A percentile compares a stretch with the other conserved stretches of the same genome.
Evolutionary conservation across 2,888 invertebrate species (phyloP).

Genomic region (Thymelicus acteon): DNA sequence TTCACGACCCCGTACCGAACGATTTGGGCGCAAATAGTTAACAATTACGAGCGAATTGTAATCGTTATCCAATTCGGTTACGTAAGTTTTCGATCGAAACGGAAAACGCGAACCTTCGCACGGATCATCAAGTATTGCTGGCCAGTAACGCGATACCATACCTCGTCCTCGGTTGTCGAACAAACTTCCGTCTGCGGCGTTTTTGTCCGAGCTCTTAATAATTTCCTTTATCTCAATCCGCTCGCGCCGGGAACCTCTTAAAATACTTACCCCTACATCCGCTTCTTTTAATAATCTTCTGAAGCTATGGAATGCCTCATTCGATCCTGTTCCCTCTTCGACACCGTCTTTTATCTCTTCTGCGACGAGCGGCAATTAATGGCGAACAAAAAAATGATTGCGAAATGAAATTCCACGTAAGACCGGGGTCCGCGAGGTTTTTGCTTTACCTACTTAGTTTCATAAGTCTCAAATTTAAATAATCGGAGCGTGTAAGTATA

Average conservation of each 20-base stretch:
- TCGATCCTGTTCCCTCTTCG: constrained; percentile 69
- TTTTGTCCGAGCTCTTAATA: constrained; percentile 78
- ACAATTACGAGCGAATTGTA: constrained; percentile 70
- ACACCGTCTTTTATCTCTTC: constrained; percentile 74
- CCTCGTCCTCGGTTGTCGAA: constrained; percentile 59
- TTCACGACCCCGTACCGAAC: constrained; percentile 52
- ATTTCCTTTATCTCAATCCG: constrained; percentile 83
- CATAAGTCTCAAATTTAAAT: constrained; percentile 81
- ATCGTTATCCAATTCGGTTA: constrained; percentile 68
- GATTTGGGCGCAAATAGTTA: constrained; percentile 52
- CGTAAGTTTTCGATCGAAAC: constrained; percentile 64
- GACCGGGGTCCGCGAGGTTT: constrained; percentile 53
- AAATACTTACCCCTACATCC: constrained; percentile 84
- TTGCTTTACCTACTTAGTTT: constrained; percentile 68
- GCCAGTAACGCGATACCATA: constrained; percentile 69
- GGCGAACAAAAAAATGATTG: constrained; percentile 66
- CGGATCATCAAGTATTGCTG: constrained; percentile 69
- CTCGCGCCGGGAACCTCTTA: constrained; percentile 80
- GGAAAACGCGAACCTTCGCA: constrained; percentile 69
- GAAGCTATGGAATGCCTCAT: constrained; percentile 76
- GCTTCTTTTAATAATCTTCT: constrained; percentile 83
- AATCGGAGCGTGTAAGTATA: constrained; percentile 73
- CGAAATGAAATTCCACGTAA: constrained; percentile 73
- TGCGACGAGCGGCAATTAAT: constrained; percentile 75
- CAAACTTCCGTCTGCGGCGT: constrained; percentile 75